phyloP scores from a whole-genome alignment of 2,888 invertebrate species.

The Andrena flavipes region DNA sequence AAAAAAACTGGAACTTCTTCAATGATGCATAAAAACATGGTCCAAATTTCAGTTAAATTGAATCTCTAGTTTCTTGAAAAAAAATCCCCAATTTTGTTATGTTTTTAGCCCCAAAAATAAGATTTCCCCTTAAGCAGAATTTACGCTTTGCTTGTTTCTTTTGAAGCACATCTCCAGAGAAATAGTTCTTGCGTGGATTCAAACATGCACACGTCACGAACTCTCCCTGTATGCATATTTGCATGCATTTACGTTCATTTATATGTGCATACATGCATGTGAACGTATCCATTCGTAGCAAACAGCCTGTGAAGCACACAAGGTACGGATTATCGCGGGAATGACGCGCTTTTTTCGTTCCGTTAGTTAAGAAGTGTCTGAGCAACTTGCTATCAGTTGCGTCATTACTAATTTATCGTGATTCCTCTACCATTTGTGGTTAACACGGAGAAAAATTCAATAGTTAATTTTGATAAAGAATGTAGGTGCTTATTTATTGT shows the following conservation, averaged over 20 bases:
- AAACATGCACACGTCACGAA: not conserved
- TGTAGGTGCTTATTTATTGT: no score
- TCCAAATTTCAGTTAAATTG: no score
- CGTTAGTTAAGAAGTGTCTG: not conserved
- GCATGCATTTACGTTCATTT: slow-evolving; percentile 3
- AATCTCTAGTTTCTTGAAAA: no score
- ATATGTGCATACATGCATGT: not conserved
- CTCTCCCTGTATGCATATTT: slow-evolving; percentile 1
- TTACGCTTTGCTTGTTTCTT: slow-evolving; percentile 26
- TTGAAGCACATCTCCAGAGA: slow-evolving; percentile 3
- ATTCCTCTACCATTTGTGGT: no score
- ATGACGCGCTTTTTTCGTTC: not conserved
- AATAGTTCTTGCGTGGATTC: slow-evolving; percentile 19
- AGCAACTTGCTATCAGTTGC: no score
- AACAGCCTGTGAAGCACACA: slow-evolving; percentile 23
- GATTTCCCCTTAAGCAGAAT: slow-evolving; percentile 40
- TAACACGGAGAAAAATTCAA: no score
- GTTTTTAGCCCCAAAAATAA: not conserved
- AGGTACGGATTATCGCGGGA: not conserved
- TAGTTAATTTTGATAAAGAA: no score
- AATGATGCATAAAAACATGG: no score
- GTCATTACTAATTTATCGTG: no score
- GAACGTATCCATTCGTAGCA: slow-evolving; percentile 11
- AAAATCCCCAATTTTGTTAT: no score
- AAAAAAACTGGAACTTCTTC: slow-evolving; percentile 10